Evolutionary conservation across 1,140 invertebrate genomes (phyloP).

Genomic region (Zaprionus gabonicus): DNA sequence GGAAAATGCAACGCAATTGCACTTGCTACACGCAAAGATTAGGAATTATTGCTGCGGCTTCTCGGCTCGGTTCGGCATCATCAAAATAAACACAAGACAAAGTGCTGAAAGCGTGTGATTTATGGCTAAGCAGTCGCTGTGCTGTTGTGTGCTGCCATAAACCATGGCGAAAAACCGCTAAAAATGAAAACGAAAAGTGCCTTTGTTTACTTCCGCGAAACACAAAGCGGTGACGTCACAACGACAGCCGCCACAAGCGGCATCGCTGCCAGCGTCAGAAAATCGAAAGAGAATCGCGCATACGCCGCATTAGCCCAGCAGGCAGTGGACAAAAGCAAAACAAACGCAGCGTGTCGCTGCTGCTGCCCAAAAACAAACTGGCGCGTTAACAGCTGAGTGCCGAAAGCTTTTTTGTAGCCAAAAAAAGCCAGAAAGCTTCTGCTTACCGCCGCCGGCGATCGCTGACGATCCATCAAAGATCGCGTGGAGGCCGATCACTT

Average conservation of each 20-base stretch:
- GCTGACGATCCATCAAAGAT: slow-evolving; percentile 11
- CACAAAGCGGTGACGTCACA: slow-evolving; percentile 75
- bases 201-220: slow-evolving; percentile 77
- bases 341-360: slow-evolving; percentile 65
- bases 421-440: slow-evolving; percentile 45
- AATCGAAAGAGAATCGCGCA: slow-evolving; percentile 37
- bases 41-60: slow-evolving; percentile 15
- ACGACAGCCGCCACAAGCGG: slow-evolving; percentile 20
- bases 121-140: slow-evolving; percentile 60
- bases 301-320: slow-evolving; percentile 56
- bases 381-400: slow-evolving; percentile 67
- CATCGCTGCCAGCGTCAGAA: slow-evolving; percentile 19
- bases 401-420: slow-evolving; percentile 51
- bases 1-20: slow-evolving; percentile 67
- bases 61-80: slow-evolving; percentile 12
- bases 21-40: slow-evolving; percentile 26
- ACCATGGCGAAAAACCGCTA: slow-evolving; percentile 13
- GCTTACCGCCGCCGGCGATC: not conserved
- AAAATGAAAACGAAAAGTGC: slow-evolving; percentile 23
- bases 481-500: not conserved
- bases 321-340: slow-evolving; percentile 54
- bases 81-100: slow-evolving; percentile 65
- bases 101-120: slow-evolving; percentile 73
- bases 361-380: slow-evolving; percentile 21
- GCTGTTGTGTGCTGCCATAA: slow-evolving; percentile 18